Percentiles rank a stretch among this genome's conserved stretches.
phyloP scores from a whole-genome alignment of 2,797 vertebrate genomes.

The Arremon brunneinucha region DNA sequence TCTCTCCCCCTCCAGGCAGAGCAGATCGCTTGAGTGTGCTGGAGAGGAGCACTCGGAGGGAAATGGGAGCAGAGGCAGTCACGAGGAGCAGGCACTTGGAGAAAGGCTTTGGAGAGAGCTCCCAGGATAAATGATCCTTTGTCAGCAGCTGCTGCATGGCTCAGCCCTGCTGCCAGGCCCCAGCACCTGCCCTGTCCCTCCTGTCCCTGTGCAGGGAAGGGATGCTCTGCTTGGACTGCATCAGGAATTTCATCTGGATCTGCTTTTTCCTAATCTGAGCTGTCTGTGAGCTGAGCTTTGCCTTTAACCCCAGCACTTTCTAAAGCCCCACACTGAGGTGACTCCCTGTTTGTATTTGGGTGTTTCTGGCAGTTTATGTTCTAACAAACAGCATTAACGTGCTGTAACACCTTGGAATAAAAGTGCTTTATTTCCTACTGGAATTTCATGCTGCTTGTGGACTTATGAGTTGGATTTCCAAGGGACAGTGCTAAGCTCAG shows the following conservation, averaged over 20 bases:
- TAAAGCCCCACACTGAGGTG: background rate
- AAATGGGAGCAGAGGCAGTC: background rate
- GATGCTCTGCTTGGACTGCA: background rate
- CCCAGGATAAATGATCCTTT: background rate
- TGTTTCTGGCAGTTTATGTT: background rate
- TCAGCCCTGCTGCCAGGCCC: background rate
- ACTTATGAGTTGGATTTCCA: conserved; percentile 51
- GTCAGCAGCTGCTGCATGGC: background rate
- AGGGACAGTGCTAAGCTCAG: conserved; percentile 16
- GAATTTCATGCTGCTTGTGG: conserved; percentile 24
- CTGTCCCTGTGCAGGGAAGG: background rate
- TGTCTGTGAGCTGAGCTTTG: background rate
- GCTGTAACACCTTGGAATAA: background rate
- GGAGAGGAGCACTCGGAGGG: background rate
- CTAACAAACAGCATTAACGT: background rate
- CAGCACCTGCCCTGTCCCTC: background rate
- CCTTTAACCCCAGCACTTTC: background rate
- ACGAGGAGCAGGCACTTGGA: background rate
- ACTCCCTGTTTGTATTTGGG: background rate
- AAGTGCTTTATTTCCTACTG: conserved; percentile 31
- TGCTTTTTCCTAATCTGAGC: rapidly evolving
- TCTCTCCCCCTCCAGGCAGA: background rate
- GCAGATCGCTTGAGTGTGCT: background rate
- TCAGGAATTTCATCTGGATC: background rate
- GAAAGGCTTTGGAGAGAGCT: background rate